phyloP scores from a whole-genome alignment of 2,797 vertebrate species.

The Pitangus sulphuratus region DNA sequence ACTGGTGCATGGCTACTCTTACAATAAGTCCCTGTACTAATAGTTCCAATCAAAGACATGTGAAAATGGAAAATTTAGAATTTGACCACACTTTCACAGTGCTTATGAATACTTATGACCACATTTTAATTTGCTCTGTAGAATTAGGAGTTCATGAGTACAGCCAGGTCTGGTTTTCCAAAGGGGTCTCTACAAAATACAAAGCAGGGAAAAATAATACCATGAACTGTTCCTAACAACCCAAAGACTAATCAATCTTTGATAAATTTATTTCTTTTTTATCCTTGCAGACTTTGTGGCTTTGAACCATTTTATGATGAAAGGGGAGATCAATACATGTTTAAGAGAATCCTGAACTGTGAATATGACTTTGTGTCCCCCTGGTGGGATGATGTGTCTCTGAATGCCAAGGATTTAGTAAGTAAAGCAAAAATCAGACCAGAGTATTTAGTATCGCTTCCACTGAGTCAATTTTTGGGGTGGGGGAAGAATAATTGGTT shows the following conservation, averaged over 20 bases:
- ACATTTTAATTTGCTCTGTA: background rate
- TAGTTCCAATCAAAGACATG: background rate
- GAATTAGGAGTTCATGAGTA: background rate
- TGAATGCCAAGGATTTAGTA: constrained; percentile 91
- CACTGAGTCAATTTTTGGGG: background rate
- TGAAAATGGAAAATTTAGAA: background rate
- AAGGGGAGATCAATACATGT: constrained; percentile 89
- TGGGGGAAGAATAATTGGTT: background rate
- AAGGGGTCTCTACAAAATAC: background rate
- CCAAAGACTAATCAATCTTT: background rate
- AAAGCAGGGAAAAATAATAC: background rate
- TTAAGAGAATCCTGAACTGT: constrained; percentile 89
- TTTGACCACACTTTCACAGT: background rate
- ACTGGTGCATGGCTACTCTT: background rate
- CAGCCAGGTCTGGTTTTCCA: background rate
- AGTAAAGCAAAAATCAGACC: constrained; percentile 52
- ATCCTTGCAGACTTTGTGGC: constrained; percentile 83
- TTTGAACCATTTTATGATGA: constrained; percentile 92
- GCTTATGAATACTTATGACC: background rate
- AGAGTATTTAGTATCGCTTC: background rate
- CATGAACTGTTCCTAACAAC: background rate
- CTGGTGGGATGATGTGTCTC: constrained; percentile 91
- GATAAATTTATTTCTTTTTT: constrained; percentile 5
- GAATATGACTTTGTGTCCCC: constrained; percentile 92
- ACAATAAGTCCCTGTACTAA: background rate